Base-by-base conservation (phyloP, 53 echinoderm and acorn worm species). In the Patiria pectinifera region DNA sequence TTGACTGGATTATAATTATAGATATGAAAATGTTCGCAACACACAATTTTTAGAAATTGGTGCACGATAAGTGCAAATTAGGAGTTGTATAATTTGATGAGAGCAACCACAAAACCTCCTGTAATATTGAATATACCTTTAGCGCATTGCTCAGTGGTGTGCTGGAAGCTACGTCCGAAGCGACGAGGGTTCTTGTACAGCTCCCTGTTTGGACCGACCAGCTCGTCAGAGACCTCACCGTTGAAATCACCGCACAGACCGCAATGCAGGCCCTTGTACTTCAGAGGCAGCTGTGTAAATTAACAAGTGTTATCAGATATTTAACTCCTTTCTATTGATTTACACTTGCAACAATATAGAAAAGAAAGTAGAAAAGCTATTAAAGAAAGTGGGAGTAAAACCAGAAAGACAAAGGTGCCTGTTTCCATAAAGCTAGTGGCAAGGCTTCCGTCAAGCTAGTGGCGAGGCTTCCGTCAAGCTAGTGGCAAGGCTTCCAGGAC, bases 181-280 rank as follows among this genome's bases (percentile, higher is more conserved):
- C 89, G 94, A 58, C 85, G 95, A 48, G 94, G 87, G 44, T 91
- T 92, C 25, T 82, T 85, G 82, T 95, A 98, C 1, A 80, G 24
- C 82, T 93, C 93, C 44, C 82, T 77, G 47, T 91, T 45, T 43
- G 99, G 96, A 21, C 99, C 99, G 7, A 92, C 82, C 43, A 98
- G 91, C 86, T 95, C 93, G 15, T 94, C 81, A 8, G 59, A 83
- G 14, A 83, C 23, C 81, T 94, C 99, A 11, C 96, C 96, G 25
- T 95, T 83, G 81, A 96, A 95, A 81, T 95, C 85, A 44, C 96
- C 99, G 87, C 99, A 98, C 69, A 95, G 45, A 74, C 99, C 99
- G 89, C 96, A 96, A 13, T 93, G 94, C 45, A 91, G 77, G 44
- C 86, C 92, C 87, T 94, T 95, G 88, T 95, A 96, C 63, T 88